These are phyloP conservation scores for Xiphophorus maculatus DNA, from an alignment of 2,113 vertebrate species.

Conservation along the genomic window DNA sequence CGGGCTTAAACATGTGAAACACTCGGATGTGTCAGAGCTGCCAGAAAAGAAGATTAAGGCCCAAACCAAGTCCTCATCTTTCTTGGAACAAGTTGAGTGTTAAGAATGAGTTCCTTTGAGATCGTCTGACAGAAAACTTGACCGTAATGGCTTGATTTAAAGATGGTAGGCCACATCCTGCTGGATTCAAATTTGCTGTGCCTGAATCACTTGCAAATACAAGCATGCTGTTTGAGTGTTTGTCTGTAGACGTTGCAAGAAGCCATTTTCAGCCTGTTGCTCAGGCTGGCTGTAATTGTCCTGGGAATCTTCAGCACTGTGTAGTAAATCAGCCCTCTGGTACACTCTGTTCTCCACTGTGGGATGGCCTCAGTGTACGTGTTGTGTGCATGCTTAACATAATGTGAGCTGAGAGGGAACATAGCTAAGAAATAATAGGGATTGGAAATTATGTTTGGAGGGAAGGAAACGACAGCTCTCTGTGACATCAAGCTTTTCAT, in stretches of 20 bases:
- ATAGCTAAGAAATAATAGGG: slow-evolving; percentile 43
- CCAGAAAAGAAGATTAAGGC: background rate
- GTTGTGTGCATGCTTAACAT: slow-evolving; percentile 58
- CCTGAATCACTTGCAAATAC: slow-evolving; percentile 24
- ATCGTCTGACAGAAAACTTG: background rate
- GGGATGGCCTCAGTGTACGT: slow-evolving; percentile 55
- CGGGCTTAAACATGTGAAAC: background rate
- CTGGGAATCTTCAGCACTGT: slow-evolving; percentile 72
- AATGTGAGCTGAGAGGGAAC: slow-evolving; percentile 47
- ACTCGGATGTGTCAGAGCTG: background rate
- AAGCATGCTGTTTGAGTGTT: slow-evolving; percentile 25
- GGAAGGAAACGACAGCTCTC: slow-evolving; percentile 12
- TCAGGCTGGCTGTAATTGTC: slow-evolving; percentile 74
- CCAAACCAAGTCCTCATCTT: background rate
- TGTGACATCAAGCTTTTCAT: slow-evolving; percentile 43
- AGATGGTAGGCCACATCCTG: slow-evolving; percentile 7
- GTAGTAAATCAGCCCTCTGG: slow-evolving; percentile 77
- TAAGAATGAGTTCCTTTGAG: background rate
- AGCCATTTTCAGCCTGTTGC: slow-evolving; percentile 73
- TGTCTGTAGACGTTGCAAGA: slow-evolving; percentile 31
- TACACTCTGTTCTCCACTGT: slow-evolving; percentile 72
- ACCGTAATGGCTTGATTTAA: slow-evolving; percentile 51
- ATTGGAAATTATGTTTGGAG: slow-evolving; percentile 43
- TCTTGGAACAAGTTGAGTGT: background rate
- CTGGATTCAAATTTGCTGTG: slow-evolving; percentile 17